These are phyloP conservation scores for Indicator maculatus DNA, from an alignment of 2,113 vertebrate genomes.

Conservation along the genomic window DNA sequence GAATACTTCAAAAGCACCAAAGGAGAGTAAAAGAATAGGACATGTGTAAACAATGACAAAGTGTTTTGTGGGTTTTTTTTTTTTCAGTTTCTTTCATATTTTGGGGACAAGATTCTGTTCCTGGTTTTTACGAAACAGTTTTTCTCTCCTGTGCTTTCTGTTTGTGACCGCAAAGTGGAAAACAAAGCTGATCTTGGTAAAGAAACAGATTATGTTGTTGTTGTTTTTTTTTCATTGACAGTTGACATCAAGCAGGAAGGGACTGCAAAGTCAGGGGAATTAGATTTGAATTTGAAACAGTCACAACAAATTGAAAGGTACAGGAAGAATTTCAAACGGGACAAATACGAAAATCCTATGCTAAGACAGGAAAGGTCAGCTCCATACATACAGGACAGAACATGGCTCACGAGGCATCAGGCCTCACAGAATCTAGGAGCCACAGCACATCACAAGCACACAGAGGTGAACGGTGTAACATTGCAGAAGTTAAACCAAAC, in stretches of 20 bases:
- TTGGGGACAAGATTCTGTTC: background rate
- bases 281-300: background rate
- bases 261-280: background rate
- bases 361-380: background rate
- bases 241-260: background rate
- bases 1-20: background rate
- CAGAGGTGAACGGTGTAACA: accelerated
- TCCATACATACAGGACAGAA: background rate
- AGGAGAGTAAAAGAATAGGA: background rate
- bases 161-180: background rate
- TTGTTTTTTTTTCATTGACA: background rate
- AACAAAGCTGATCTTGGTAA: background rate
- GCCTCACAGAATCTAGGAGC: background rate
- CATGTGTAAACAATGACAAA: background rate
- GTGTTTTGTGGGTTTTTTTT: background rate
- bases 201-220: background rate
- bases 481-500: background rate
- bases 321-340: background rate
- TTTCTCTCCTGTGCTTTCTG: background rate
- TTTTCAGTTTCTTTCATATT: background rate
- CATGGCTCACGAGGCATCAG: background rate
- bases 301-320: background rate
- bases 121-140: background rate
- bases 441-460: background rate
- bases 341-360: background rate